Evolutionary conservation across 1,140 invertebrate species (phyloP), one percentile per base, ranked within the genome.

Genomic region (Leptopilina boulardi): DNA sequence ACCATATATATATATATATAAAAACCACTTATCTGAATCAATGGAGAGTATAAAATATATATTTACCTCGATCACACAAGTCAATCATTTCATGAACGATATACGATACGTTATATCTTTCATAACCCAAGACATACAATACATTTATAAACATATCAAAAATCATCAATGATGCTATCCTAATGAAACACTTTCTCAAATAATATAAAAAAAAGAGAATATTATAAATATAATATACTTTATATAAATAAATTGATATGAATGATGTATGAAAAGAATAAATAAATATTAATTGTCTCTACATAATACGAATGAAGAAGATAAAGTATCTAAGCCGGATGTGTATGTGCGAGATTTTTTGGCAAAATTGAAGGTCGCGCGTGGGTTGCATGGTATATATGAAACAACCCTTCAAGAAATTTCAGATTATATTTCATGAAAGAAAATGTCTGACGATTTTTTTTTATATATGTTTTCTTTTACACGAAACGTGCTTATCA

Each of bases 291-390:
- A 26, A 59, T 59, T 5, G 10, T 3, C 4, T 59, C 23, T 59
- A 21, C 4, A 13, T 9, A 59, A 59, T 59, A 13, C 1, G 8
- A n/a, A 66, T 30, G 15, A 30, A 23, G 59, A 66, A n/a, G 59
- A 66, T 66, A 30, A 66, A 66, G 26, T 26, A 66, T 66, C 11
- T 30, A 34, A 66, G 26, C 59, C 59, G 59, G 59, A 66, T 66
- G 34, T 34, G 6, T n/a, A 9, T 30, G 23, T 66, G n/a, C 47
- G 23, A 66, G 23, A 66, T 66, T 34, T 66, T 66, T 23, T 23
- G 23, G 13, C 26, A 30, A 30, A 66, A 66, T 23, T 30, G 26
- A 66, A 66, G 59, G 59, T 66, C 26, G n/a, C 26, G 59, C 59
- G 59, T 66, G 59, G 59, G 59, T 30, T 15, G 59, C 15, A 30